Evolutionary conservation across 2,113 vertebrate genomes (phyloP).

Genomic region (Rhinoderma darwinii): DNA sequence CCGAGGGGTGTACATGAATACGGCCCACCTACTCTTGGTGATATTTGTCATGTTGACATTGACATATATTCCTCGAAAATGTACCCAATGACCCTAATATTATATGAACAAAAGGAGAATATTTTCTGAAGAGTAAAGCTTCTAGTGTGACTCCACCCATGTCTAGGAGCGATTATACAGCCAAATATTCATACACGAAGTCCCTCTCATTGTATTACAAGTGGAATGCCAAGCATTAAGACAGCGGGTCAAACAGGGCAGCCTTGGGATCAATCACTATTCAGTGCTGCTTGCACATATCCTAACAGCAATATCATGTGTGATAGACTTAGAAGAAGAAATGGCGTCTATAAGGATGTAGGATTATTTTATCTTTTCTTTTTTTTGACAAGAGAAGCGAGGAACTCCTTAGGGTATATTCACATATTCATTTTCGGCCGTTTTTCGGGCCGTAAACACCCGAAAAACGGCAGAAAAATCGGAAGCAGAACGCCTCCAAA

Average conservation of each 20-base stretch:
- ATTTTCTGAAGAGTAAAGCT: not conserved
- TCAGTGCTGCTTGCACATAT: not conserved
- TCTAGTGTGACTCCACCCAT: slow-evolving; percentile 2
- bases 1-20: too few relatives aligned
- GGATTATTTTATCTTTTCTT: not conserved
- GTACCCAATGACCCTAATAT: not conserved
- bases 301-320: not conserved
- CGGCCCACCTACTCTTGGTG: too few relatives aligned
- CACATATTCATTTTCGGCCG: too few relatives aligned
- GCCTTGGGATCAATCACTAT: slow-evolving; percentile 8
- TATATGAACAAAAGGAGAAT: not conserved
- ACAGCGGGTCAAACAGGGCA: not conserved
- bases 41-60: too few relatives aligned
- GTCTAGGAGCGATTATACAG: not conserved
- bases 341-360: not conserved
- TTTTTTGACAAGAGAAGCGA: too few relatives aligned
- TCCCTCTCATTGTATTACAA: slow-evolving; percentile 6
- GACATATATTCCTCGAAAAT: not conserved
- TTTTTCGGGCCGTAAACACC: too few relatives aligned
- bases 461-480: too few relatives aligned
- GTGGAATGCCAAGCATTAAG: not conserved
- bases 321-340: not conserved
- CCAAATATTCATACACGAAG: not conserved
- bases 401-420: too few relatives aligned
- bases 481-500: too few relatives aligned